Evolutionary conservation across 2,113 vertebrate species (phyloP), one percentile per base, ranked within the genome.

Genomic region (Clinocottus analis): DNA sequence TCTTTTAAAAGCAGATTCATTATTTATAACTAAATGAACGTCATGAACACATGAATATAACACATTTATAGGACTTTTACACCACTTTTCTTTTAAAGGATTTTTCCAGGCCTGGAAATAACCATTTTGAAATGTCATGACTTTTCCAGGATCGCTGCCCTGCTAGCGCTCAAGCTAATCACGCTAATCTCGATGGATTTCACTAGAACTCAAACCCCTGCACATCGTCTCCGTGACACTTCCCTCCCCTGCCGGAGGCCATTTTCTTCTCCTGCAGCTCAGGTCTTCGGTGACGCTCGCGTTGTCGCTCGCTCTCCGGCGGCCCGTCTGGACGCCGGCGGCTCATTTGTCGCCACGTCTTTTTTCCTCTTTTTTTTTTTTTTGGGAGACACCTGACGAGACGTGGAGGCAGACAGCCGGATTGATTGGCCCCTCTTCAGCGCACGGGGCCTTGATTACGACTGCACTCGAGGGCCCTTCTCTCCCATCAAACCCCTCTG

Each of bases 391-490:
- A 82, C 78, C 85, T 91, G 91, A 93, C 88, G 91, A 91, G 89
- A 90, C 87, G 90, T 82, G 82, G 85, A 79, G 70, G 77, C 82
- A 87, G 89, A 88, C 82, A 55, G 91, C 84, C 59, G 83, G 80
- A 86, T 87, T 92, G 92, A 92, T 92, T 92, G 90, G 81, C 79
- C 86, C 86, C 90, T 89, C 89, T 92, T 76, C 77, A 90, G 86
- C 60, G 29, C 80, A 62, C 85, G 86, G 77, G 53, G 66, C 89
- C 86, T 85, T 93, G 91, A 92, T 92, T 93, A 85, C 89, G 88
- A 83, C 85, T 49, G 76, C 85, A 83, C 88, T 91, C 79, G 39
- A 89, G 87, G 78, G 73, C 70, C 56, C 29, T 59, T 60, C 14
- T n/a, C n/a, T 4, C n/a, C n/a, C 49, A 56, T 56, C 53, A 56